These are phyloP conservation scores for Aphelocoma coerulescens DNA, from an alignment of 2,113 vertebrate genomes.

Conservation along the genomic window DNA sequence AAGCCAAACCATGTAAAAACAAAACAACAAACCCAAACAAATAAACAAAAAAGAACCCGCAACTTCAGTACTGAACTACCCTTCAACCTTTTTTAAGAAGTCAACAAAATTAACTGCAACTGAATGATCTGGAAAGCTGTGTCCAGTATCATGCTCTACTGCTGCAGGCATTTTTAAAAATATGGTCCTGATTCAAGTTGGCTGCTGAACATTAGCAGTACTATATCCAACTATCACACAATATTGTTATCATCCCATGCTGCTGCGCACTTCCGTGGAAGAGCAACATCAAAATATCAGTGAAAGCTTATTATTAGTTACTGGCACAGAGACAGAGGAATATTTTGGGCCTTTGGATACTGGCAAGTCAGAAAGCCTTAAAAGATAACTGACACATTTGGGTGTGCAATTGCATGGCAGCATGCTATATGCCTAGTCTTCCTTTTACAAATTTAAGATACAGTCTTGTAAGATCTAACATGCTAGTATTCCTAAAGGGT, in stretches of 20 bases:
- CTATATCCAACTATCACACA: background rate
- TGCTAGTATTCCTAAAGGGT: background rate
- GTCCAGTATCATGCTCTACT: background rate
- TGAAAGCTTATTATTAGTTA: constrained; percentile 35
- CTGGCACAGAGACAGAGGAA: background rate
- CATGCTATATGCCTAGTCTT: background rate
- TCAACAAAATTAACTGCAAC: background rate
- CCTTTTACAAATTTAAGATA: background rate
- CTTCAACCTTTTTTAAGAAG: background rate
- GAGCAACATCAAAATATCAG: constrained; percentile 23
- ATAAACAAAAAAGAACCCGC: background rate
- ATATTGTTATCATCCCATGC: background rate
- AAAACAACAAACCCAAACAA: background rate
- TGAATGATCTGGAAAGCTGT: background rate
- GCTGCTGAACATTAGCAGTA: background rate
- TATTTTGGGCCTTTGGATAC: background rate
- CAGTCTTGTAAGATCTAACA: fast-evolving
- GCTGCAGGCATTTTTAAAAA: background rate
- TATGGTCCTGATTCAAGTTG: background rate
- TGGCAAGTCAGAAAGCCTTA: background rate
- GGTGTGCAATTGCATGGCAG: background rate
- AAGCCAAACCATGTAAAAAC: background rate
- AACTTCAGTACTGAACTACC: background rate
- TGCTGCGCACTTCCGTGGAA: background rate
- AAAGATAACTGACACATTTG: background rate